Base-by-base conservation (phyloP, 2,113 vertebrate genomes). In the Rhinolophus ferrumequinum region DNA sequence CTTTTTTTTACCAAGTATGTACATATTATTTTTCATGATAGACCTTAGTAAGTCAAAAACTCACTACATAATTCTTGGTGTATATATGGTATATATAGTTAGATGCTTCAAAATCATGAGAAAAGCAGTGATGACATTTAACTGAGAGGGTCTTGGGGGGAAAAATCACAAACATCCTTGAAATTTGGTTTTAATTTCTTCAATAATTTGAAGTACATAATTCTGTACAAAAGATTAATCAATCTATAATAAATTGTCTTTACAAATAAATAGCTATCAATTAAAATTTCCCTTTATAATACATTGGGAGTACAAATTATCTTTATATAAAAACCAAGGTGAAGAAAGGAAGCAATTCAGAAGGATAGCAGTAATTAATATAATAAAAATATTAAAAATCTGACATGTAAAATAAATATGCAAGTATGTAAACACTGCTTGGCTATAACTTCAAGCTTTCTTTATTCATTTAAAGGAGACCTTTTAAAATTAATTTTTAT, bases 401-500 rank as follows among this genome's bases (percentile, higher is more conserved):
- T n/a, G 5, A 28, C 2, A 82, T 15, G 5, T 15, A n/a, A 86
- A 94, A 96, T 5, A 28, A 75, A 5, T 75, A 90, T 26, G 16
- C 54, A 73, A 1, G 1, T 1, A 94, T 96, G 66, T 52, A 58
- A 60, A 22, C 24, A 60, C 52, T 62, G 5, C 56, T 60, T 81
- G 69, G 0, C 60, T 82, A n/a, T 1, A 90, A 56, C 13, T 0
- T 52, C 19, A 88, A 19, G 26, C 38, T 66, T 50, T 60, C 5
- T 66, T 8, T n/a, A 54, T 52, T 97, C 0, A 66, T 92, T 91
- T 84, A 19, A 54, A 50, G 47, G 15, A 54, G 52, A 54, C 60
- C 22, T 94, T 22, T 58, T 5, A 6, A 13, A 85, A 67, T 70
- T 72, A 81, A 93, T 93, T 97, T 98, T 1, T 75, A 16, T 85